Evolutionary conservation across 2,113 vertebrate genomes (phyloP), one percentile per base, ranked within the genome.

Genomic region (Mola mola): DNA sequence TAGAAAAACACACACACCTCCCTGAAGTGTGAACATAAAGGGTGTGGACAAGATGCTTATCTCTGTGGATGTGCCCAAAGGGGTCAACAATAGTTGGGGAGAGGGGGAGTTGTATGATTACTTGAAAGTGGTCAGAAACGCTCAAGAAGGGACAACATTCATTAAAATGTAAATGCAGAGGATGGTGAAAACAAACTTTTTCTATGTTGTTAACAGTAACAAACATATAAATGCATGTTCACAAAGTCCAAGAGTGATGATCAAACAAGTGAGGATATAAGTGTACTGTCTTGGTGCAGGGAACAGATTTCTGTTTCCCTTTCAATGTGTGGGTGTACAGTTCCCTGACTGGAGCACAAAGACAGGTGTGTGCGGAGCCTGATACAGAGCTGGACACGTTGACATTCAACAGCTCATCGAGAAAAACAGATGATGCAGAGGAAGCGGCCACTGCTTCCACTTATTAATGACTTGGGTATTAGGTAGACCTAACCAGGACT

Each of bases 41-140:
- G 83, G 85, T 19, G 80, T 76, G 73, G 77, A 63, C 42, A 81
- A 86, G 76, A 69, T 86, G 75, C 43, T 66, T 53, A 73, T 75
- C 60, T 59, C 33, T 48, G 47, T 36, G 26, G 47, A 51, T 29
- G 66, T 58, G 70, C 43, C 68, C 2, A 0, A 52, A 56, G 65
- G 58, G 67, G 83, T 81, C 75, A 70, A 77, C 66, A 66, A 52
- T 53, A 51, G 49, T 8, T 12, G 33, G n/a, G 26, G 33, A 22
- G 0, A 20, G 33, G n/a, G 26, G 33, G 22, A 1, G 22, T 19
- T 7, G 3, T 37, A 36, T 67, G 48, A 79, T 82, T 66, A 83
- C 44, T 56, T 44, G 16, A 58, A 61, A 55, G 48, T 62, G 59
- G 59, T 70, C 47, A 53, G 60, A 60, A 43, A 61, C 41, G n/a